Base-by-base conservation (phyloP, 2,113 vertebrate genomes). In the Bombycilla garrulus region DNA sequence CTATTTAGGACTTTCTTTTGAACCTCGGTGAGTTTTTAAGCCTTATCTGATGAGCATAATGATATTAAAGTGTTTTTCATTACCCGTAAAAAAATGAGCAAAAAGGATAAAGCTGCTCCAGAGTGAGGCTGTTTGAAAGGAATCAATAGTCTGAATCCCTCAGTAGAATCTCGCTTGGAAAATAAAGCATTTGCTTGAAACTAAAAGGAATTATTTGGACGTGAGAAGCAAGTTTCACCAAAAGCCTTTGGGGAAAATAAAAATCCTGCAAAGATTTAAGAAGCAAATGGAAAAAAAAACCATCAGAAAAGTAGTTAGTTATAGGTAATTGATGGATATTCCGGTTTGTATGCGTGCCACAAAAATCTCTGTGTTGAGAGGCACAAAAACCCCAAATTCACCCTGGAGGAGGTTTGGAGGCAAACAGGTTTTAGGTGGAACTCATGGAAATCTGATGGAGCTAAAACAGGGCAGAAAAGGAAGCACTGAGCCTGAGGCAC, bases 1-100 rank as follows among this genome's bases (percentile, higher is more conserved):
- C 91, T 90, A 42, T 88, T 91, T n/a, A 89, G 80, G 83, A 64
- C 70, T 89, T 89, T 83, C 77, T 89, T 97, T 93, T 93, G 86
- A 88, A 91, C 60, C 77, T 71, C 5, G 15, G 67, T 14, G 83
- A 81, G 86, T 91, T 94, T 96, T 92, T 92, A 90, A 97, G 83
- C 91, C 69, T 93, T 88, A 92, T 95, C 94, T 94, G 94, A 97
- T 95, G 73, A 96, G 88, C 36, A 50, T 93, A 96, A 97, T 93
- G 95, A 90, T 81, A 96, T 97, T 91, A 97, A 96, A 94, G 83
- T 95, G 93, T 81, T 96, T 96, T 96, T 94, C 93, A 94, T 95
- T 96, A 92, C 40, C 81, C 62, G 86, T 86, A 44, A 91, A 95
- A 95, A 96, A 93, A 91, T n/a, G 91, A 95, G 94, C 91, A 94